phyloP scores from a whole-genome alignment of 1,140 invertebrate genomes.

The Drosophila hydei region DNA sequence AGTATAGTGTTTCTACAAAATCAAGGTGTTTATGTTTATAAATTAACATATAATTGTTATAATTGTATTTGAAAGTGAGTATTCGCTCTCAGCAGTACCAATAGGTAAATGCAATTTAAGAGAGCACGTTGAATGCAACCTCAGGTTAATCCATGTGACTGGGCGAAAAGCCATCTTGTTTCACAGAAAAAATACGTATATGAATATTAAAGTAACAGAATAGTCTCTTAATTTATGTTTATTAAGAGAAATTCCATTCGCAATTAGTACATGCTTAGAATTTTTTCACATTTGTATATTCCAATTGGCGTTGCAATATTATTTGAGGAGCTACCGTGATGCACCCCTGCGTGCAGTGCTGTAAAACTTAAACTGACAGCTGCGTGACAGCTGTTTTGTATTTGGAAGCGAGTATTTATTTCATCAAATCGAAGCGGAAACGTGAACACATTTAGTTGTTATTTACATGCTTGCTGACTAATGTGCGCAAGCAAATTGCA shows the following conservation, averaged over 20 bases:
- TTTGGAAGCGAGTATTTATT: conserved; percentile 47
- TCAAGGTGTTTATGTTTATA: conserved; percentile 22
- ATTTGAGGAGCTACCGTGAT: neutral
- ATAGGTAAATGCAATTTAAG: neutral
- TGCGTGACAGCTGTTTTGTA: conserved; percentile 62
- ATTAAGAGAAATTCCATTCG: too few species aligned
- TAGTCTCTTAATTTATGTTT: too few species aligned
- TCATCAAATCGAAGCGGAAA: conserved; percentile 33
- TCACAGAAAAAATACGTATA: neutral
- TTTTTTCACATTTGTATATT: conserved; percentile 2
- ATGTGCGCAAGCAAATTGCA: conserved; percentile 16
- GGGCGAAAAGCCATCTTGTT: neutral
- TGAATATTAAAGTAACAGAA: too few species aligned
- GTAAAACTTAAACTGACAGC: conserved; percentile 19
- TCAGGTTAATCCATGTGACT: conserved; percentile 26
- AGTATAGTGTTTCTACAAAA: conserved; percentile 19
- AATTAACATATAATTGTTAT: neutral
- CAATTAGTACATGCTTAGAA: neutral
- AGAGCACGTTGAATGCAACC: conserved; percentile 8
- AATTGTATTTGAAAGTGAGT: too few species aligned
- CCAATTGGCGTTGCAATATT: neutral
- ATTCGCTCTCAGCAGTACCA: neutral
- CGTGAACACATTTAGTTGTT: conserved; percentile 23
- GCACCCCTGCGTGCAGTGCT: conserved; percentile 40
- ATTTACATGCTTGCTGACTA: neutral